phyloP scores from a whole-genome alignment of 2,113 vertebrate species.

The Sceloporus undulatus region DNA sequence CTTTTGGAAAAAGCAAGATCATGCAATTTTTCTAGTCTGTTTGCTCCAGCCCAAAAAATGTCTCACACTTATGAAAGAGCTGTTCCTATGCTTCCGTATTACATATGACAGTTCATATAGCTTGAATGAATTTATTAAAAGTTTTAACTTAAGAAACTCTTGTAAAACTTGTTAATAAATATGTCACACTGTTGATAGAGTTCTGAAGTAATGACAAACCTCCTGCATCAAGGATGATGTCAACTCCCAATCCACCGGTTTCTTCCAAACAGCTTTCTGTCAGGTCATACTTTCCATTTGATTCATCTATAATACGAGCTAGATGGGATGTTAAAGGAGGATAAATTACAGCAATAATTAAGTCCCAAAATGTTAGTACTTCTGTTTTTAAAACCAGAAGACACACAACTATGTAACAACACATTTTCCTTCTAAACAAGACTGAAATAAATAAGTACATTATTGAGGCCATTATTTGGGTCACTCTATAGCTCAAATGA shows the following conservation, averaged over 20 bases:
- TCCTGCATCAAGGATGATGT: constrained; percentile 92
- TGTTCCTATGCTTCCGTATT: neutral
- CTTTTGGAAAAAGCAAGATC: too few species aligned
- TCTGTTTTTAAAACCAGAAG: constrained; percentile 28
- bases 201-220: constrained; percentile 75
- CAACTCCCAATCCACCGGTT: constrained; percentile 93
- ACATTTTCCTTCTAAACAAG: neutral
- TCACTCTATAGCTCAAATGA: too few species aligned
- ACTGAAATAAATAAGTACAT: neutral
- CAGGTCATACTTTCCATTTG: constrained; percentile 81
- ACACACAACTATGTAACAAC: neutral
- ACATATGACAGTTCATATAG: neutral
- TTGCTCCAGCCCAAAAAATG: neutral
- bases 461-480: too few species aligned
- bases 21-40: too few species aligned
- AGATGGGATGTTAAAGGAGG: constrained; percentile 49
- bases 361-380: neutral
- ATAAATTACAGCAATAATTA: neutral
- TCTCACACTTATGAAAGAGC: neutral
- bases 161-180: neutral
- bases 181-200: neutral
- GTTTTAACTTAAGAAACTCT: neutral
- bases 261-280: constrained; percentile 92
- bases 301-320: constrained; percentile 89
- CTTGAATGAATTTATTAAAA: neutral